phyloP scores from a whole-genome alignment of 92 coral and sea anemone genomes.

The Parazoanthus darwini region DNA sequence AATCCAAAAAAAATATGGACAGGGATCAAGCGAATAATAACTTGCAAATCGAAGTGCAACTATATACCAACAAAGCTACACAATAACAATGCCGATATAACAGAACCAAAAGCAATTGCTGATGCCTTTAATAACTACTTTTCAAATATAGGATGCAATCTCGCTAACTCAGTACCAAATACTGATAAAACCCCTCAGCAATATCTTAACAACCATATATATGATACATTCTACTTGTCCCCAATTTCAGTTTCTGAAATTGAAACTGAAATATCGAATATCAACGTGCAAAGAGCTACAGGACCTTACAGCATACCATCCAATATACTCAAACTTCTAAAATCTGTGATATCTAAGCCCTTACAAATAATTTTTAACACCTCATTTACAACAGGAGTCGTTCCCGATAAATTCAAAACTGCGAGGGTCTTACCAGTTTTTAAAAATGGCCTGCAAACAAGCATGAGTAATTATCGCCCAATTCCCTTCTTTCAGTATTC shows the following conservation, averaged over 20 bases:
- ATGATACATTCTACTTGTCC: neutral
- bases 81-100: constrained; percentile 1
- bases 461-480: neutral
- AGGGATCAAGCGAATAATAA: neutral
- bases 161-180: constrained; percentile 23
- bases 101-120: constrained; percentile 14
- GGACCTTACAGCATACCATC: too few relatives aligned
- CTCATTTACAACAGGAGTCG: constrained; percentile 1
- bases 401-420: neutral
- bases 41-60: neutral
- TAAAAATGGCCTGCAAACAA: neutral
- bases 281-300: neutral
- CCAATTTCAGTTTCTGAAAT: neutral
- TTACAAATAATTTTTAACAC: neutral
- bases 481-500: neutral
- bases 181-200: neutral
- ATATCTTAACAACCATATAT: neutral
- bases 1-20: neutral
- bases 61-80: neutral
- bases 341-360: neutral
- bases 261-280: neutral
- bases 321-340: too few relatives aligned
- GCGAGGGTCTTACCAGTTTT: neutral
- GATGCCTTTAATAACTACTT: constrained; percentile 25
- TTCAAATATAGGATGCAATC: constrained; percentile 29